Base-by-base conservation (phyloP, 2,888 invertebrate species). In the Nemoura dubitans region DNA sequence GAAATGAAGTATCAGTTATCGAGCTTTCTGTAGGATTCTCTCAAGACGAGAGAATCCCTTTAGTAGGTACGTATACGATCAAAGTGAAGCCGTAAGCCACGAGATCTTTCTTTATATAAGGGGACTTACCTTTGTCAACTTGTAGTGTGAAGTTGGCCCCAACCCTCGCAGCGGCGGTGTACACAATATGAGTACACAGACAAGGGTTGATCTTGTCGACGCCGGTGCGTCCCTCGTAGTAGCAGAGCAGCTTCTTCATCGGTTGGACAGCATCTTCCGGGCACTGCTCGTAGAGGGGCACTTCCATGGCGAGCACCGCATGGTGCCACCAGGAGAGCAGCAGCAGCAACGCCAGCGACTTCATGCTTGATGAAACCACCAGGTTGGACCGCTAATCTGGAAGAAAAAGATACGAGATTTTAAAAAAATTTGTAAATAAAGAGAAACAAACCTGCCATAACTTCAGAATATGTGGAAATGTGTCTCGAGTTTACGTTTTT, bases 161-260 rank as follows among this genome's bases (percentile, higher is more conserved):
- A 21, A 88, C 83, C 7, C 85, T 85, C 42, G 88, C 85, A n/a
- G 83, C 85, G 28, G 86, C 25, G n/a, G 88, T 87, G 84, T 88
- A 87, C 36, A 89, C 88, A 42, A 89, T 16, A 85, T 89, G 89
- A 6, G 88, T 87, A 80, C 89, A 89, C 21, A 88, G 85, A 78
- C 88, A 88, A 3, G 88, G 87, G 85, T 88, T 87, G 29, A 88
- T 42, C 14, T 86, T 85, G 27, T 87, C 82, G 16, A 87, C 81
- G n/a, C 87, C 27, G n/a, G 88, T 36, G 25, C 36, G 36, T 28
- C 88, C 89, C 59, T 89, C 88, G 76, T 89, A 86, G 86, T 89
- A 89, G 86, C 89, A 89, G 36, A 89, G 81, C n/a, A 89, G 82
- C 28, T 88, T 86, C 85, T 89, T 89, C 83, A 78, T 87, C 36